Percentiles rank a stretch among this genome's conserved stretches.
phyloP scores from a whole-genome alignment of 2,797 vertebrate species.

The Ara ararauna region DNA sequence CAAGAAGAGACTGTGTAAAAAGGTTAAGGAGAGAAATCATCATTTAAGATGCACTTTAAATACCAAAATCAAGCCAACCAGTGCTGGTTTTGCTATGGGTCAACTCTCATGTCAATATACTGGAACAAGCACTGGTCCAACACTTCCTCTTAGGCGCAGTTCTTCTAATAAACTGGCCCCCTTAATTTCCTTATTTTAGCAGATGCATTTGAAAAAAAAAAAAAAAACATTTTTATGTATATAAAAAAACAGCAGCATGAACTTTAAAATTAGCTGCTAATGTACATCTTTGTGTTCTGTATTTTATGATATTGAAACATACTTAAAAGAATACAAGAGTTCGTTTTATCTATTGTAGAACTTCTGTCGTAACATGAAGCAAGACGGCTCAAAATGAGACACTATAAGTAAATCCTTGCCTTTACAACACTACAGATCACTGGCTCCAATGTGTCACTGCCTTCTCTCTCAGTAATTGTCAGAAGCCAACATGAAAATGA shows the following conservation, averaged over 20 bases:
- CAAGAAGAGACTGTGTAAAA: not conserved
- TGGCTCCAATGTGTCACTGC: not conserved
- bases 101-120: not conserved
- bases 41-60: not conserved
- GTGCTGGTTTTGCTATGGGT: not conserved
- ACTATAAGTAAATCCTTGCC: not conserved
- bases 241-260: not conserved
- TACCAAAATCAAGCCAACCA: not conserved
- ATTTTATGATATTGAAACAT: not conserved
- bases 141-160: not conserved
- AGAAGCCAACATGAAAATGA: not conserved
- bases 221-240: not conserved
- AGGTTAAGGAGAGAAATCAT: not conserved
- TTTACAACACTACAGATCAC: not conserved
- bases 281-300: not conserved
- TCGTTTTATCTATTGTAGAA: not conserved
- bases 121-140: not conserved
- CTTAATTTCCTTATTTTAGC: not conserved
- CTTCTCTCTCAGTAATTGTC: constrained; percentile 8
- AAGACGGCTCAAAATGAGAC: not conserved
- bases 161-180: not conserved
- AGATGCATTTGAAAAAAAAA: not conserved
- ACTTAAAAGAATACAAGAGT: not conserved
- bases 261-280: not conserved
- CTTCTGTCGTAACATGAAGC: not conserved